Base-by-base conservation (phyloP, 37 sponge, comb jelly and placozoan species). In the Dysidea cf. avara region DNA sequence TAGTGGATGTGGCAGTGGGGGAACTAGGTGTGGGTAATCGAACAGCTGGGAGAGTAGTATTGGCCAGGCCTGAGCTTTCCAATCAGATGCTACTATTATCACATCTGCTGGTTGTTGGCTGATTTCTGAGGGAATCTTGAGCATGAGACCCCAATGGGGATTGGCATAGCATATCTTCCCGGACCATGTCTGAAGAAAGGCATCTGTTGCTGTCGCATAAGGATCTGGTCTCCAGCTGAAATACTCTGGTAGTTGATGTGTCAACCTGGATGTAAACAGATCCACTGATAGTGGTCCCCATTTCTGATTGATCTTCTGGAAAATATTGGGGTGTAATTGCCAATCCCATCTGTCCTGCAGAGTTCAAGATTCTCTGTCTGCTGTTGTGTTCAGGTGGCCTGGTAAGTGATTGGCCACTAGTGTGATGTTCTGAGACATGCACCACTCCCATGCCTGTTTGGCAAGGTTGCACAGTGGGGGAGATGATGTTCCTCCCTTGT, bases 301-400 rank as follows among this genome's bases (percentile, higher is more conserved):
- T n/a, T n/a, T n/a, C n/a, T n/a, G n/a, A n/a, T n/a, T n/a, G n/a
- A n/a, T n/a, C n/a, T n/a, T n/a, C n/a, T n/a, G n/a, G n/a, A n/a
- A n/a, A n/a, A n/a, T n/a, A n/a, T n/a, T 28, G 14, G 30, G 13
- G 16, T 33, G 66, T 14, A 74, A 64, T 64, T n/a, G 18, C 76
- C 76, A 74, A 14, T 74, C 76, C 11, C 49, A 26, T 3, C 38
- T 34, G n/a, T 36, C 61, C 31, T 21, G 3, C 6, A 11, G 5
- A 20, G 36, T 39, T 22, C 76, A 61, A 9, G 64, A 74, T 34
- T 74, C 52, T n/a, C 18, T 56, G 76, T 74, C 76, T 25, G 76
- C 76, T 28, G 39, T 4, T 6, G 36, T n/a, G n/a, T n/a, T n/a
- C n/a, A n/a, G n/a, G n/a, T n/a, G n/a, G n/a, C n/a, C n/a, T n/a